Percentiles rank a stretch among this genome's conserved stretches.
Conservation (phyloP, 2,797 vertebrate genomes). For the Peromyscus nudipes region DNA sequence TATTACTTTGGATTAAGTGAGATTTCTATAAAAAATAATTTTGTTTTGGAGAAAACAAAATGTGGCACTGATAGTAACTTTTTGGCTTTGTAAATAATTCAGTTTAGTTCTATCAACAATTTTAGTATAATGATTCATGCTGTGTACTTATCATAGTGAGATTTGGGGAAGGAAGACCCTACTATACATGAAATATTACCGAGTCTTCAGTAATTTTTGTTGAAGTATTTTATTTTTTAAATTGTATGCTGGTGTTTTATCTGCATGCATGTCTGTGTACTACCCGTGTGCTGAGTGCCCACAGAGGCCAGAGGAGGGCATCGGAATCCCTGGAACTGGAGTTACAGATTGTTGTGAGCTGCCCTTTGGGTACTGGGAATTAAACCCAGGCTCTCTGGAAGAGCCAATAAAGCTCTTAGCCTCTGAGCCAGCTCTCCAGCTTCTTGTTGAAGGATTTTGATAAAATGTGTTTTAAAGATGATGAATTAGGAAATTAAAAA, state of each 20-base stretch:
- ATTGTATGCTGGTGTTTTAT: not conserved
- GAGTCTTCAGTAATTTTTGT: constrained; percentile 41
- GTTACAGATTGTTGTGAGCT: not conserved
- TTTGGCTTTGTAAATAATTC: constrained; percentile 44
- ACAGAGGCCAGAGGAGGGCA: not conserved
- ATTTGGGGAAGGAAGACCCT: constrained; percentile 44
- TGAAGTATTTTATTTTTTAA: constrained; percentile 31
- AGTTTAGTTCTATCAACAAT: constrained; percentile 41
- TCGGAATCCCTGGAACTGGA: not conserved
- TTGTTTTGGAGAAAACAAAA: constrained; percentile 4
- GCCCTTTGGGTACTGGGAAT: not conserved
- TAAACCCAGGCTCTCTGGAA: not conserved
- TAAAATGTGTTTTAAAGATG: constrained; percentile 55
- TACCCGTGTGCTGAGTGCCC: not conserved
- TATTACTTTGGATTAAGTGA: constrained; percentile 63
- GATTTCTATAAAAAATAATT: constrained; percentile 66
- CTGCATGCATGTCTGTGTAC: not conserved
- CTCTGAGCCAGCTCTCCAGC: not conserved
- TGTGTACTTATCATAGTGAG: not conserved
- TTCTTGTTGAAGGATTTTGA: constrained; percentile 50
- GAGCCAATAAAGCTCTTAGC: not conserved
- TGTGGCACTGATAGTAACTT: constrained; percentile 37
- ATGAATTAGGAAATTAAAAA: constrained; percentile 40
- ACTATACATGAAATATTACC: constrained; percentile 47
- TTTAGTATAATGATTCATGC: constrained; percentile 38